Percentiles rank a stretch among this genome's conserved stretches.
These are phyloP conservation scores for Corydoras maculifer DNA, from an alignment of 2,113 vertebrate species.

Conservation along the genomic window DNA sequence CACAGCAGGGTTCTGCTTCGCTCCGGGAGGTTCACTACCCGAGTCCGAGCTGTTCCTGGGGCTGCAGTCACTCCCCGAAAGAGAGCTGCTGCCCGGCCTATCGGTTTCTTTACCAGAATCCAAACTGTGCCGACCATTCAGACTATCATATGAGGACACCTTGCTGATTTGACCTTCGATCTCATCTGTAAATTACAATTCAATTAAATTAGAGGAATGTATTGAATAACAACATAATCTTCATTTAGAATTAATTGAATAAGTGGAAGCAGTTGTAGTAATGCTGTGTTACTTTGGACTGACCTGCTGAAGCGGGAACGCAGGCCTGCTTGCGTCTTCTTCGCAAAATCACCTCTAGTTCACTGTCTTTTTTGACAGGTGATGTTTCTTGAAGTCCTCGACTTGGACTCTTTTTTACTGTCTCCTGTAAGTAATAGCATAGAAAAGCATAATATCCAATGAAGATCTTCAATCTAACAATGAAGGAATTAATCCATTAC, in stretches of 20 bases:
- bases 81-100: slow-evolving; percentile 35
- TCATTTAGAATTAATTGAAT: background rate
- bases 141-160: slow-evolving; percentile 62
- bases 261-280: background rate
- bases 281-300: background rate
- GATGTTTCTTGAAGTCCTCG: slow-evolving; percentile 62
- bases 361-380: slow-evolving; percentile 67
- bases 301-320: slow-evolving; percentile 56
- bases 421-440: slow-evolving; percentile 52
- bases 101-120: slow-evolving; percentile 41
- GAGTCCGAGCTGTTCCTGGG: slow-evolving; percentile 55
- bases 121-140: slow-evolving; percentile 54
- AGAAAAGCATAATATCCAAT: background rate
- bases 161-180: slow-evolving; percentile 58
- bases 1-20: slow-evolving; percentile 51
- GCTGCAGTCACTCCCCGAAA: slow-evolving; percentile 42
- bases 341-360: slow-evolving; percentile 72
- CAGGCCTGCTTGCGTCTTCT: slow-evolving; percentile 69
- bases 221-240: background rate
- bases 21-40: slow-evolving; percentile 34
- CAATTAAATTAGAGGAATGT: background rate
- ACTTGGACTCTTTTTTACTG: slow-evolving; percentile 71
- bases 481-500: too few species aligned
- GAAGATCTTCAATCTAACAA: too few species aligned
- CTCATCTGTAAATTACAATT: slow-evolving; percentile 46